Percentiles rank a stretch among this genome's conserved stretches.
Evolutionary conservation across 2,113 vertebrate species (phyloP).

Genomic region (Pseudorectes ferrugineus): DNA sequence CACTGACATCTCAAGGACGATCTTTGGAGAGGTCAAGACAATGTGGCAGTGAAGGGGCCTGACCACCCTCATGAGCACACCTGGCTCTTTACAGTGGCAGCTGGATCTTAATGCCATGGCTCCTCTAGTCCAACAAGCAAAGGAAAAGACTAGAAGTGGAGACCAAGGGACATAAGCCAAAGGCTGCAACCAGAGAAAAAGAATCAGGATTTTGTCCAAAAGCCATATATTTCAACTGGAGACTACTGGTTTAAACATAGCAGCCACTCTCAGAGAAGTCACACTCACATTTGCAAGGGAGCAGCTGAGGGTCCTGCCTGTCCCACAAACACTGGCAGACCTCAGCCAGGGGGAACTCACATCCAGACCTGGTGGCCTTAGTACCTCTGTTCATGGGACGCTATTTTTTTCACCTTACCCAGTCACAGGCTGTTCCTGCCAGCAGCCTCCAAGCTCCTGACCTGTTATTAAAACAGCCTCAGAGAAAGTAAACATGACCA

Average conservation of each 20-base stretch:
- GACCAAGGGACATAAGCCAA: background rate
- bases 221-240: background rate
- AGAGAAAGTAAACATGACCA: background rate
- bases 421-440: background rate
- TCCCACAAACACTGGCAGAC: background rate
- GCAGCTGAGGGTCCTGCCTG: background rate
- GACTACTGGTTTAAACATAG: background rate
- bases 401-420: background rate
- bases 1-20: background rate
- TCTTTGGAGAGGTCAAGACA: background rate
- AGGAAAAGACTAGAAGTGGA: background rate
- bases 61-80: background rate
- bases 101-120: background rate
- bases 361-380: background rate
- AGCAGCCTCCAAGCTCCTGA: background rate
- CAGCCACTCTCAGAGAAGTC: background rate
- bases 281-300: background rate
- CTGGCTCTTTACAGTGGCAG: background rate
- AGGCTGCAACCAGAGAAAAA: background rate
- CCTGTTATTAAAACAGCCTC: background rate
- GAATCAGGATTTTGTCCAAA: background rate
- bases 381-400: background rate
- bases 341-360: background rate
- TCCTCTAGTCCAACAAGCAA: background rate
- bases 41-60: background rate